A percentile compares a stretch with the other conserved stretches of the same genome.
phyloP scores from a whole-genome alignment of 2,797 vertebrate genomes.

The Syngnathus rostellatus region DNA sequence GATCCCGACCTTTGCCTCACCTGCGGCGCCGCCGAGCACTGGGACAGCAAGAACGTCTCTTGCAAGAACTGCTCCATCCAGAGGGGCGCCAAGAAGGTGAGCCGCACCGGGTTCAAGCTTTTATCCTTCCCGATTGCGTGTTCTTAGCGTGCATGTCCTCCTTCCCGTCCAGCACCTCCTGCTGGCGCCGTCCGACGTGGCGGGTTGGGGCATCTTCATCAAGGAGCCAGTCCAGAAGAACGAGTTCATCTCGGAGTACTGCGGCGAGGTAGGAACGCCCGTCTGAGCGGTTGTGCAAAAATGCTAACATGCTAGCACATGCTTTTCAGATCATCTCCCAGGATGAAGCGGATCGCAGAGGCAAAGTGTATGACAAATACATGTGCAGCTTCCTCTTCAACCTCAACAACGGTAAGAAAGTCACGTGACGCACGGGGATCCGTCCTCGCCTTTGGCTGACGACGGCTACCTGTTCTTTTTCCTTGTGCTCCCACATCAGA shows the following conservation, averaged over 20 bases:
- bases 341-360: slow-evolving; percentile 93
- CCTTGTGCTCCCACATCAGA: slow-evolving; percentile 60
- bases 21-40: slow-evolving; percentile 88
- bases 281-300: background rate
- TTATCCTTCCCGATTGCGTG: no score
- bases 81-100: slow-evolving; percentile 91
- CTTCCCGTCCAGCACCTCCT: slow-evolving; percentile 76
- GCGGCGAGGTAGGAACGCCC: slow-evolving; percentile 80
- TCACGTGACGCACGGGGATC: background rate
- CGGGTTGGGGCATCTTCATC: slow-evolving; percentile 98
- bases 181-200: slow-evolving; percentile 90
- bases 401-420: slow-evolving; percentile 81
- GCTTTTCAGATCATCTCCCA: slow-evolving; percentile 88
- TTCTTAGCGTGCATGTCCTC: no score
- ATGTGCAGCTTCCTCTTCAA: slow-evolving; percentile 99
- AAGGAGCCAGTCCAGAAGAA: slow-evolving; percentile 98
- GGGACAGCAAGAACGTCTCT: slow-evolving; percentile 91
- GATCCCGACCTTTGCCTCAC: slow-evolving; percentile 96
- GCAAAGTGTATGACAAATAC: slow-evolving; percentile 97
- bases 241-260: slow-evolving; percentile 97
- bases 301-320: background rate
- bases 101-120: no score
- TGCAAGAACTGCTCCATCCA: slow-evolving; percentile 99
- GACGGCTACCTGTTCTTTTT: no score
- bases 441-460: background rate